Evolutionary conservation across 2,888 invertebrate species (phyloP).

Genomic region (Nomada lathburiana): DNA sequence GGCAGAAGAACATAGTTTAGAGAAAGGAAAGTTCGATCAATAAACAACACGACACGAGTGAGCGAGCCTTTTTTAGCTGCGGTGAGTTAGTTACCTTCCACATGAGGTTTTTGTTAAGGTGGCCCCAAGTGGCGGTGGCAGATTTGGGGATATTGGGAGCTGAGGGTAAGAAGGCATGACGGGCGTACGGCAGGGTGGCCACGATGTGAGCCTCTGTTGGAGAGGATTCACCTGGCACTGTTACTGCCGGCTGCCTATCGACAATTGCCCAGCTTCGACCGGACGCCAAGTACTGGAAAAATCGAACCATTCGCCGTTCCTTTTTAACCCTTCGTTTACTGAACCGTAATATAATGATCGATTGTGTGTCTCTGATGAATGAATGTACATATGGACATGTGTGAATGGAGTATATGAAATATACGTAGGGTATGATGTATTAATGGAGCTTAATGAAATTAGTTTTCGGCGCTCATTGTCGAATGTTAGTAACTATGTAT

Average conservation of each 20-base stretch:
- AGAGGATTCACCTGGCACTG: slow-evolving; percentile 81
- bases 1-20: slow-evolving; percentile 28
- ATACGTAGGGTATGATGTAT: background rate
- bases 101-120: slow-evolving; percentile 88
- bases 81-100: slow-evolving; percentile 87
- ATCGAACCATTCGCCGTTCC: slow-evolving; percentile 75
- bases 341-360: slow-evolving; percentile 35
- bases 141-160: slow-evolving; percentile 87
- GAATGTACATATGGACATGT: background rate
- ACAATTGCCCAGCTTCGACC: slow-evolving; percentile 83
- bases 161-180: slow-evolving; percentile 83
- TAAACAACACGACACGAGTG: slow-evolving; percentile 48
- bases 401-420: background rate
- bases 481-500: no score
- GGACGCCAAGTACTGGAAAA: slow-evolving; percentile 83
- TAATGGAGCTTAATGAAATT: background rate
- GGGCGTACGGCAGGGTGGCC: slow-evolving; percentile 83
- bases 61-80: slow-evolving; percentile 63
- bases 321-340: slow-evolving; percentile 71
- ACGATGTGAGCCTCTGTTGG: slow-evolving; percentile 82
- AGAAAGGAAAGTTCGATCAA: slow-evolving; percentile 53
- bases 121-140: slow-evolving; percentile 87
- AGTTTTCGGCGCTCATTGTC: background rate
- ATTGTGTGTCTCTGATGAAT: slow-evolving; percentile 19
- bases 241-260: slow-evolving; percentile 81